phyloP scores from a whole-genome alignment of 2,113 vertebrate species.

The Aix galericulata region DNA sequence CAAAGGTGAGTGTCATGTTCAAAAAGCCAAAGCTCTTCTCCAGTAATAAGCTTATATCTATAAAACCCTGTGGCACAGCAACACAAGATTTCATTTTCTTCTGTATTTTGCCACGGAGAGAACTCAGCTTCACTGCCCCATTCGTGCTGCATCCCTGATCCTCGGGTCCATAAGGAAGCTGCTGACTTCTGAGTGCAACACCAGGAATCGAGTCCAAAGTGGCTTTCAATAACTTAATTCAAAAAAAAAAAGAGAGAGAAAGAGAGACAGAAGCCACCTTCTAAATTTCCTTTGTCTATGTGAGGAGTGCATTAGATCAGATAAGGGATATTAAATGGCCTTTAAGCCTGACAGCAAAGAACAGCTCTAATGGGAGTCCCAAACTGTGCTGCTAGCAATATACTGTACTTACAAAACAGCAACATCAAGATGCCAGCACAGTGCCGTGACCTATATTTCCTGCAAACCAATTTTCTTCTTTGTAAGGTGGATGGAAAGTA shows the following conservation, averaged over 20 bases:
- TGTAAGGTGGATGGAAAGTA: slow-evolving; percentile 72
- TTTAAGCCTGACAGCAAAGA: slow-evolving; percentile 75
- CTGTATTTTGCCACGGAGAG: neutral
- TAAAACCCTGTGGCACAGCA: neutral
- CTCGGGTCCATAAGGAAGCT: neutral
- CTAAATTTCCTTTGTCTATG: slow-evolving; percentile 51
- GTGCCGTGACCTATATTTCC: slow-evolving; percentile 77
- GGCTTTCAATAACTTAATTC: slow-evolving; percentile 29
- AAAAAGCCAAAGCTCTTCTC: neutral
- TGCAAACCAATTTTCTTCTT: slow-evolving; percentile 78
- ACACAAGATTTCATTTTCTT: neutral
- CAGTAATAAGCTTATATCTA: neutral
- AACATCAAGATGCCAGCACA: slow-evolving; percentile 65
- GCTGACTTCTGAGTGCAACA: neutral
- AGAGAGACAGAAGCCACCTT: neutral
- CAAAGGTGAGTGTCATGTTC: neutral
- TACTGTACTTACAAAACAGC: slow-evolving; percentile 63
- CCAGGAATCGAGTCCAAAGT: slow-evolving; percentile 2
- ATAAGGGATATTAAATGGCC: slow-evolving; percentile 78
- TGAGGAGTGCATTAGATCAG: slow-evolving; percentile 65
- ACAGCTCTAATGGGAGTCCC: slow-evolving; percentile 72
- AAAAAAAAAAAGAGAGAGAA: neutral
- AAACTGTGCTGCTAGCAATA: slow-evolving; percentile 72
- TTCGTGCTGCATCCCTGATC: neutral
- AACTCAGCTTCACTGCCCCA: neutral